Conservation (phyloP, 2,113 vertebrate species). For the Tragelaphus imberbis region DNA sequence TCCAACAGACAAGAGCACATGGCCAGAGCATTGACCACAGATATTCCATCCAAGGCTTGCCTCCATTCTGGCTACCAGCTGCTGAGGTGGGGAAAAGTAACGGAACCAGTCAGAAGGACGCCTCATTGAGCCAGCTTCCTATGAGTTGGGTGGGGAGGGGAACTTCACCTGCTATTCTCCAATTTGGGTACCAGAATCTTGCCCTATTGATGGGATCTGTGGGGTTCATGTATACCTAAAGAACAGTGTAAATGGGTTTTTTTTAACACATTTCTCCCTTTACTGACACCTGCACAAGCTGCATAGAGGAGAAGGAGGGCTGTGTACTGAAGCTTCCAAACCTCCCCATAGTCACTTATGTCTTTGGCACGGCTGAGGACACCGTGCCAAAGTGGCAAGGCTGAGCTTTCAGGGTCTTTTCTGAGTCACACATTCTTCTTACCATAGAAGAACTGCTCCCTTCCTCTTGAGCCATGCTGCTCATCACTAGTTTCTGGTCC, state of each 20-base stretch:
- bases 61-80: neutral
- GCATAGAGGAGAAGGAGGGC: neutral
- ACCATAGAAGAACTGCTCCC: neutral
- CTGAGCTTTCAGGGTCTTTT: neutral
- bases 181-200: neutral
- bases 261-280: neutral
- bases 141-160: rapidly evolving
- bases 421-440: neutral
- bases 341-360: rapidly evolving
- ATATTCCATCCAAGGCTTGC: too few relatives aligned
- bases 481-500: neutral
- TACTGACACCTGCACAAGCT: neutral
- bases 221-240: neutral
- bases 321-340: neutral
- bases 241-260: neutral
- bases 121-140: too few relatives aligned
- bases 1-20: neutral
- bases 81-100: too few relatives aligned
- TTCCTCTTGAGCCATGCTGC: neutral
- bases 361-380: rapidly evolving
- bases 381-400: too few relatives aligned
- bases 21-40: rapidly evolving
- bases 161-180: neutral
- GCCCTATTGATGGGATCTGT: neutral
- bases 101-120: neutral